phyloP scores from a whole-genome alignment of 1,140 invertebrate genomes.

The Bombus pyrosoma region DNA sequence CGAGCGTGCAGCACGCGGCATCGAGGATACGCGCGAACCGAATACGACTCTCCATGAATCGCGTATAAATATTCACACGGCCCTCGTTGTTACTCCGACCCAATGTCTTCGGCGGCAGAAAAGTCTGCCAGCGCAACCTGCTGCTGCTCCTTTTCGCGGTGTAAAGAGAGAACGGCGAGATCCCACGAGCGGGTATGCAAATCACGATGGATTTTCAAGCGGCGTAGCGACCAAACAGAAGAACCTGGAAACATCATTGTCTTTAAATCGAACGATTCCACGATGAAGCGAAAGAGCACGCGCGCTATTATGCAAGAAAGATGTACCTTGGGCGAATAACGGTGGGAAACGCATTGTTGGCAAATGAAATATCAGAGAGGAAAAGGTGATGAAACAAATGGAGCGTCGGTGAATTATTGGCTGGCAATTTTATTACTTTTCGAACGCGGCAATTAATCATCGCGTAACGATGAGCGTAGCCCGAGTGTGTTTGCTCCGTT shows the following conservation, averaged over 20 bases:
- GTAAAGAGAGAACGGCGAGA: background rate
- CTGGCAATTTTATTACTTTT: slow-evolving; percentile 34
- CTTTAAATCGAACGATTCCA: too few relatives aligned
- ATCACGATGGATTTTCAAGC: slow-evolving; percentile 27
- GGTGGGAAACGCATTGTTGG: background rate
- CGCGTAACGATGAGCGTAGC: background rate
- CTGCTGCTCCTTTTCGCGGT: slow-evolving; percentile 43
- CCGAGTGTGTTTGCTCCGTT: slow-evolving; percentile 13
- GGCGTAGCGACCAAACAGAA: background rate
- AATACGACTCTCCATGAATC: background rate
- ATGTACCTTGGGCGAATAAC: too few relatives aligned
- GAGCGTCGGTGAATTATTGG: slow-evolving; percentile 29
- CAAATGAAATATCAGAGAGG: slow-evolving; percentile 1
- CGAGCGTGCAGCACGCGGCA: background rate
- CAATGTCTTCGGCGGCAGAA: background rate
- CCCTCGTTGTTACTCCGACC: slow-evolving; percentile 18
- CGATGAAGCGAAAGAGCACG: background rate
- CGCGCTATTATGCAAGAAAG: too few relatives aligned
- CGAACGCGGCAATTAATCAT: slow-evolving; percentile 35
- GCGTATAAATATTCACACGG: slow-evolving; percentile 60
- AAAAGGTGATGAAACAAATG: slow-evolving; percentile 19
- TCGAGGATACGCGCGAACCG: too few relatives aligned
- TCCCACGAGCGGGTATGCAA: slow-evolving; percentile 39
- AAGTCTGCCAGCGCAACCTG: slow-evolving; percentile 46
- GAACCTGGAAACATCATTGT: slow-evolving; percentile 2